Conservation (phyloP, 2,797 vertebrate species). For the Epinephelus coioides region DNA sequence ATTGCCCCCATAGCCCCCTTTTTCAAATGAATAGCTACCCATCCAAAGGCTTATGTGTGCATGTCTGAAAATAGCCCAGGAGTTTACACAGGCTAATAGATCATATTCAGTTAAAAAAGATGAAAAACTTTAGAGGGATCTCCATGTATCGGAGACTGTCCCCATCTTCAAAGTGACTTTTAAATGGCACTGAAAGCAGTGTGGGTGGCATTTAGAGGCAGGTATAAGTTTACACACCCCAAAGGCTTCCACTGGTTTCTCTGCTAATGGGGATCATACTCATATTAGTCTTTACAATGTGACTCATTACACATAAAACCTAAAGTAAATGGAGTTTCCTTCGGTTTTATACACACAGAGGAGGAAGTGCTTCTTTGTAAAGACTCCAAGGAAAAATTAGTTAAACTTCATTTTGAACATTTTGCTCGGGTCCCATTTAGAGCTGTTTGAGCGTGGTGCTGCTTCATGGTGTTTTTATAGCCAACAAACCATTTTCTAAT, state of each 20-base stretch:
- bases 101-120: constrained; percentile 63
- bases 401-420: constrained; percentile 5
- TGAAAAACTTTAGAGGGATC: constrained; percentile 66
- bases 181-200: constrained; percentile 70
- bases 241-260: constrained; percentile 65
- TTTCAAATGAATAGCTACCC: constrained; percentile 84
- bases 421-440: constrained; percentile 10
- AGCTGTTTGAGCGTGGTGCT: not conserved
- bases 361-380: not conserved
- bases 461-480: constrained; percentile 1
- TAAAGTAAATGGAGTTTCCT: constrained; percentile 35
- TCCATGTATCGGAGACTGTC: constrained; percentile 61
- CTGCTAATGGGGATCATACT: constrained; percentile 66
- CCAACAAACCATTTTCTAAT: constrained; percentile 11
- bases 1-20: constrained; percentile 82
- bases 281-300: constrained; percentile 68
- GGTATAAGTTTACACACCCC: constrained; percentile 77
- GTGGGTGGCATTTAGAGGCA: constrained; percentile 77
- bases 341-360: constrained; percentile 12
- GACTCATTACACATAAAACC: constrained; percentile 64
- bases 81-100: constrained; percentile 78
- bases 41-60: constrained; percentile 79
- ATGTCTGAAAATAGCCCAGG: constrained; percentile 81
- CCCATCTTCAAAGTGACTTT: constrained; percentile 75
- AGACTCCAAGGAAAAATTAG: constrained; percentile 6